Percentiles rank a stretch among this genome's conserved stretches.
Conservation (phyloP, 92 coral and sea anemone species). For the Phenganax stokvisi region DNA sequence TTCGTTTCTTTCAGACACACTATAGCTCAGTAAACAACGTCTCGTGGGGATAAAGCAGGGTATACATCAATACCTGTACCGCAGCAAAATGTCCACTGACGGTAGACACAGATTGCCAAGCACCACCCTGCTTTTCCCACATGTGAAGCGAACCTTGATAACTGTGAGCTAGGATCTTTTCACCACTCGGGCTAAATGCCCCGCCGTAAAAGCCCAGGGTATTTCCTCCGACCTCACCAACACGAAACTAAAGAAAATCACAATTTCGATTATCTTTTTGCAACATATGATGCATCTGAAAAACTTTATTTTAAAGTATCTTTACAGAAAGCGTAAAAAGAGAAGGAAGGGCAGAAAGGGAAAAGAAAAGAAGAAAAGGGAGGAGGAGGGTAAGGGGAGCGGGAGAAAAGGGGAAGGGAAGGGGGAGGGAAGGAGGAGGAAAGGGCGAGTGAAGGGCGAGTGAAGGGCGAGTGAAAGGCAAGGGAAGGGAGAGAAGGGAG, state of each 20-base stretch:
- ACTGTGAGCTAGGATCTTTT: conserved; percentile 78
- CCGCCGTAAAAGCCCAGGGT: conserved; percentile 94
- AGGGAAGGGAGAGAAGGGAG: not conserved
- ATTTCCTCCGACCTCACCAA: conserved; percentile 96
- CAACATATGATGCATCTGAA: not conserved
- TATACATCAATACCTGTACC: conserved; percentile 55
- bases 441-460: no score
- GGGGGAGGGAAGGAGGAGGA: not conserved
- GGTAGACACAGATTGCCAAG: conserved; percentile 75
- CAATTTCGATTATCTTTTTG: not conserved
- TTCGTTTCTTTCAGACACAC: no score
- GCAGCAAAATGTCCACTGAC: conserved; percentile 91
- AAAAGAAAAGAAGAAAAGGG: not conserved
- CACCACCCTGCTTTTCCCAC: conserved; percentile 54
- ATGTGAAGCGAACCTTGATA: conserved; percentile 87
- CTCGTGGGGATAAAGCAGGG: no score
- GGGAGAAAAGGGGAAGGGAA: not conserved
- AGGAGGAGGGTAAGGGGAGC: not conserved
- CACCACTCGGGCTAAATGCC: conserved; percentile 78
- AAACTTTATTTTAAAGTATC: no score
- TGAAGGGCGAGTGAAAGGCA: not conserved
- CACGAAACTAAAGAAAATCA: conserved; percentile 63
- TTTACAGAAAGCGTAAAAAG: no score
- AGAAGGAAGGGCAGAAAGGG: no score
- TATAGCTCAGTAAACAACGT: no score